These are phyloP conservation scores for Conus canariensis DNA, from an alignment of 2,888 invertebrate species.

Conservation along the genomic window DNA sequence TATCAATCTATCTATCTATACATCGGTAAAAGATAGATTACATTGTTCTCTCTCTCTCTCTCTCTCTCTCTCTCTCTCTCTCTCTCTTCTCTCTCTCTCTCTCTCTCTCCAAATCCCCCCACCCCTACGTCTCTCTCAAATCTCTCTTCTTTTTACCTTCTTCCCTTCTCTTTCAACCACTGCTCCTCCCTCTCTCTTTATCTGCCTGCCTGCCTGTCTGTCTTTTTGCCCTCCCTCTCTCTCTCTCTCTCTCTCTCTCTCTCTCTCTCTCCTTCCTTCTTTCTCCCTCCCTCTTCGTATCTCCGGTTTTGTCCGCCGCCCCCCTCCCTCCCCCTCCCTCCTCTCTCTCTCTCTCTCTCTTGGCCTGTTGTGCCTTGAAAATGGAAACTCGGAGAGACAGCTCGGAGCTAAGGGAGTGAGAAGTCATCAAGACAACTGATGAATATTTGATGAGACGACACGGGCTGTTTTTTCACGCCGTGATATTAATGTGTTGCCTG, in stretches of 20 bases:
- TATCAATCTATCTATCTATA: not conserved
- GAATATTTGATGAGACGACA: constrained; percentile 10
- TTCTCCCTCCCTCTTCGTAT: not conserved
- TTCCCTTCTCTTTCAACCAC: not conserved
- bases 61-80: not conserved
- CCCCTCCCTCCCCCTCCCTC: not conserved
- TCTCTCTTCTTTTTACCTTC: not conserved
- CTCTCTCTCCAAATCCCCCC: not conserved
- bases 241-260: not conserved
- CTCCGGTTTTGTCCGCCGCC: not conserved
- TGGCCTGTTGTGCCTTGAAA: not conserved
- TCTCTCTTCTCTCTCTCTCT: constrained; percentile 14
- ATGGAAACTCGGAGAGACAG: not conserved
- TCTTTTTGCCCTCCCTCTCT: not conserved
- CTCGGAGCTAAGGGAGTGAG: not conserved
- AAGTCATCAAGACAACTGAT: not conserved
- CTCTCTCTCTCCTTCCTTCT: not conserved
- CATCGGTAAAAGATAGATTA: not conserved
- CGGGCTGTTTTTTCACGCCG: not conserved
- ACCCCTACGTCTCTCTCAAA: not conserved
- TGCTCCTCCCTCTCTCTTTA: not conserved
- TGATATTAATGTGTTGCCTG: not conserved
- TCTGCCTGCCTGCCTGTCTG: not conserved
- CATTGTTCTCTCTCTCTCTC: not conserved
- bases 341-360: too few relatives aligned